A percentile compares a stretch with the other conserved stretches of the same genome.
These are phyloP conservation scores for Petromus typicus DNA, from an alignment of 2,113 vertebrate species.

Conservation along the genomic window DNA sequence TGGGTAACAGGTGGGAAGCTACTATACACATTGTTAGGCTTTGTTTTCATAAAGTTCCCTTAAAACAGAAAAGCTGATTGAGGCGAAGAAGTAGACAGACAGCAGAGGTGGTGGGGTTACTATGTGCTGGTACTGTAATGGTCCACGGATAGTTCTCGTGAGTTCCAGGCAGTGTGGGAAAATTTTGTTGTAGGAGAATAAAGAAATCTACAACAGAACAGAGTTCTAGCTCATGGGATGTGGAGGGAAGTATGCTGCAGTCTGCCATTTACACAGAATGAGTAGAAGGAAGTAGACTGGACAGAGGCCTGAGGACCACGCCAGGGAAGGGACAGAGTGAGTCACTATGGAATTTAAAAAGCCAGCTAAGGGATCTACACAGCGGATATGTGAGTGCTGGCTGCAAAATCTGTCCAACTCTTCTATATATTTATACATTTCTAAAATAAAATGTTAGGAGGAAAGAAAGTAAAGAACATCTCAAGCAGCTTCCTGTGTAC, in stretches of 20 bases:
- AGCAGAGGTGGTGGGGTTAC: accelerated
- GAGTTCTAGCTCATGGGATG: neutral
- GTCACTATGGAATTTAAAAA: neutral
- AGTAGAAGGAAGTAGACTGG: neutral
- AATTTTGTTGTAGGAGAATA: neutral
- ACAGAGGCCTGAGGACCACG: neutral
- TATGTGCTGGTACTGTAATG: accelerated
- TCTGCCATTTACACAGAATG: neutral
- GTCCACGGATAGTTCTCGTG: neutral
- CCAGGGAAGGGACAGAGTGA: accelerated
- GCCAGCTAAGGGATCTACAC: accelerated
- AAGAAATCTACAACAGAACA: neutral
- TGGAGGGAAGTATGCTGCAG: accelerated
- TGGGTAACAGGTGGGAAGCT: neutral
- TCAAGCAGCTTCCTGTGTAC: neutral
- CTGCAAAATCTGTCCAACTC: neutral
- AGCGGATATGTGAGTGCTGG: accelerated
- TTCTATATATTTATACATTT: neutral
- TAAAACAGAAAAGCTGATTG: neutral
- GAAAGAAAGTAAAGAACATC: too few relatives aligned
- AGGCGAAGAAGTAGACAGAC: neutral
- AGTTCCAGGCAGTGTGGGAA: accelerated
- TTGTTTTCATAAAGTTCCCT: too few relatives aligned
- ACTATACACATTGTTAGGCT: accelerated
- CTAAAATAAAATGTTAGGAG: neutral